Conservation (phyloP, 2,113 vertebrate genomes). For the Platysteira castanea region DNA sequence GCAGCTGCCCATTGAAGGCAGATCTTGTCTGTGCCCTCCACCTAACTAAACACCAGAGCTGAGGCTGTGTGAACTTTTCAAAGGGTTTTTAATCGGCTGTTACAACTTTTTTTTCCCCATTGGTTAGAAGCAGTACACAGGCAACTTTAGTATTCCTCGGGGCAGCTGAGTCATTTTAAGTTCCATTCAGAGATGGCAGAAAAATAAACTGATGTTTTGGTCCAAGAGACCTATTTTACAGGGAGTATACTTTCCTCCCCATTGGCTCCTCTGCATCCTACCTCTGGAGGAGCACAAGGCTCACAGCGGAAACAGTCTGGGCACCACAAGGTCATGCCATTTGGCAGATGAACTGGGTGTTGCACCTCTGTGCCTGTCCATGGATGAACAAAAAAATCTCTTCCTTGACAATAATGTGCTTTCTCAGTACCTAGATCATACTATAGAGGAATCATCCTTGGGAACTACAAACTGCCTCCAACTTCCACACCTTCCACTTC, state of each 20-base stretch:
- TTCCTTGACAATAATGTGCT: neutral
- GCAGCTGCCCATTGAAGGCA: neutral
- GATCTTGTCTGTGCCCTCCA: neutral
- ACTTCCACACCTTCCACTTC: neutral
- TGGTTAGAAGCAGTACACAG: neutral
- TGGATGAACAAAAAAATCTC: neutral
- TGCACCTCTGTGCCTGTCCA: neutral
- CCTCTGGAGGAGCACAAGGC: neutral
- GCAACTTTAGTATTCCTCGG: neutral
- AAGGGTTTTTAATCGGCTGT: conserved; percentile 13
- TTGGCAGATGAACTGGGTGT: neutral
- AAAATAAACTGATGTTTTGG: neutral
- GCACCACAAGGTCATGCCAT: neutral
- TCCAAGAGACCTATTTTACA: neutral
- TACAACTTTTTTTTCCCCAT: neutral
- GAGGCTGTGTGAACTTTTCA: neutral
- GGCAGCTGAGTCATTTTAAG: neutral
- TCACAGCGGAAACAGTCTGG: neutral
- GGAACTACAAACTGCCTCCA: neutral
- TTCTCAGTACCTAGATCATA: neutral
- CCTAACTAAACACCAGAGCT: neutral
- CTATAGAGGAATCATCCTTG: neutral
- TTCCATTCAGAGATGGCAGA: neutral
- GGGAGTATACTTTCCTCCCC: neutral
- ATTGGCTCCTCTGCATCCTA: neutral